Conservation (phyloP, 2,888 invertebrate genomes). For the Zele albiditarsus region DNA sequence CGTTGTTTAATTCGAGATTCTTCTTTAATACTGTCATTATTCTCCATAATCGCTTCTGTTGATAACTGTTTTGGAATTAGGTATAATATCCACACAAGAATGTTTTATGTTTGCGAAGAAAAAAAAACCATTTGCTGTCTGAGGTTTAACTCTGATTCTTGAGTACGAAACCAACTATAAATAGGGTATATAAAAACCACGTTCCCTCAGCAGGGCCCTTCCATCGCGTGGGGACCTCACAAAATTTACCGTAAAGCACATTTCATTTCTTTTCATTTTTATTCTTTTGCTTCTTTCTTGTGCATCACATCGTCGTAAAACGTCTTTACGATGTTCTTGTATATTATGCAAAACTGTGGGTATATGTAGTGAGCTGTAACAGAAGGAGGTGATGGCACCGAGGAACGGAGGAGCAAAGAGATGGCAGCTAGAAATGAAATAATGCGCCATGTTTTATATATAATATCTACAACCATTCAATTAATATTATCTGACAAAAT, state of each 20-base stretch:
- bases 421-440: not conserved
- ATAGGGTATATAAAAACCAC: not conserved
- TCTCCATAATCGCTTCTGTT: not conserved
- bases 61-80: not conserved
- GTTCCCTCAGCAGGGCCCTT: slow-evolving; percentile 27
- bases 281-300: slow-evolving; percentile 23
- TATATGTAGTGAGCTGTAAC: slow-evolving; percentile 40
- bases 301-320: slow-evolving; percentile 52
- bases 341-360: slow-evolving; percentile 55
- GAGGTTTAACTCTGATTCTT: slow-evolving; percentile 16
- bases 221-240: slow-evolving; percentile 43
- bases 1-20: not conserved
- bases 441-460: not conserved
- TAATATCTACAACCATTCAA: not conserved
- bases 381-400: slow-evolving; percentile 1
- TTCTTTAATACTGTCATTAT: not conserved
- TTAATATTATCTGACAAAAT: not conserved
- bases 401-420: slow-evolving; percentile 17
- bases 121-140: not conserved
- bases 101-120: slow-evolving; percentile 13
- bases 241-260: slow-evolving; percentile 50
- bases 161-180: slow-evolving; percentile 15
- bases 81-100: not conserved
- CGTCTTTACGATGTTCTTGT: slow-evolving; percentile 56
- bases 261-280: slow-evolving; percentile 30